These are phyloP conservation scores for Aurelia aurita complex sp. Pacific DNA, from an alignment of 30 jellyfish, hydroid and myxozoan genomes.

Conservation along the genomic window DNA sequence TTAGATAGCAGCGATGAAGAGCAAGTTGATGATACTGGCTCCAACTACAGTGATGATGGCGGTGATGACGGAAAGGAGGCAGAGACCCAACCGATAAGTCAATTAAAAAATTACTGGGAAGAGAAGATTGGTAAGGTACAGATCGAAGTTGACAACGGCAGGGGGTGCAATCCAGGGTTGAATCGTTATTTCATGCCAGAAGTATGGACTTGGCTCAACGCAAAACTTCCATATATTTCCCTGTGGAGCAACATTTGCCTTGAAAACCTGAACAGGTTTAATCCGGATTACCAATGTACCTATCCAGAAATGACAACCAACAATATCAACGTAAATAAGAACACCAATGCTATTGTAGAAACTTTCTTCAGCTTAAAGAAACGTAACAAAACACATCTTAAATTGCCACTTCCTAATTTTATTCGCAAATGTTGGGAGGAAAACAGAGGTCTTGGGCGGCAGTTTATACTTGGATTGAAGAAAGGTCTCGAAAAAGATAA, in stretches of 20 bases:
- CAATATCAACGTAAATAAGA: not conserved
- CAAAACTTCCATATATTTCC: not conserved
- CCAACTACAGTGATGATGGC: too few relatives aligned
- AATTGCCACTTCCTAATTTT: not conserved
- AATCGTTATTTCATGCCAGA: constrained; percentile 17
- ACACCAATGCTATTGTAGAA: constrained; percentile 17
- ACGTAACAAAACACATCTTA: not conserved
- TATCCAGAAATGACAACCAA: not conserved
- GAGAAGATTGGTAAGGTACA: not conserved
- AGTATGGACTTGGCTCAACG: not conserved
- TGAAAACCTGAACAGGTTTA: constrained; percentile 4
- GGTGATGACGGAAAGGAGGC: not conserved
- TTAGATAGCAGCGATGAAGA: not conserved
- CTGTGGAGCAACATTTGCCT: constrained; percentile 38
- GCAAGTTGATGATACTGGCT: not conserved
- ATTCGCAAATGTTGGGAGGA: constrained; percentile 12
- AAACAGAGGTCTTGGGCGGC: not conserved
- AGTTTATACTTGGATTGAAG: not conserved
- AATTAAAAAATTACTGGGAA: not conserved
- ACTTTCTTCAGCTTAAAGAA: constrained; percentile 21
- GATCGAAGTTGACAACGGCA: not conserved
- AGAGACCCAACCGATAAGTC: not conserved
- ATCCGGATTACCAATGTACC: not conserved
- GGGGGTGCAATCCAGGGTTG: not conserved
- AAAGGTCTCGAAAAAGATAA: not conserved